These are phyloP conservation scores for Papilio gigon DNA, from an alignment of 2,888 invertebrate species.

Conservation along the genomic window DNA sequence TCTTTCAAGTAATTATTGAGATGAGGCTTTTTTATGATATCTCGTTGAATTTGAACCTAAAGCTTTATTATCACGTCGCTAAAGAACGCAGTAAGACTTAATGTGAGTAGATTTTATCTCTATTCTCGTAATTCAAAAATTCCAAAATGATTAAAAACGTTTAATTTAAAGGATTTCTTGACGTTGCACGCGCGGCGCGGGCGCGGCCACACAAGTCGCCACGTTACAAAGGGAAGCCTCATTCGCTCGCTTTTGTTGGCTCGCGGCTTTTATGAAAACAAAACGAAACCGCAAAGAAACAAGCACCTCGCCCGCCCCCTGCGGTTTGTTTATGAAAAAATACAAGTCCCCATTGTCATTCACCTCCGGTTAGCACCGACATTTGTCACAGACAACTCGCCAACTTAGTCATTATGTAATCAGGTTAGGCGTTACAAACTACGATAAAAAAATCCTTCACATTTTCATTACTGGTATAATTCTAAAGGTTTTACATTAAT, in stretches of 20 bases:
- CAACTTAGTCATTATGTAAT: not conserved
- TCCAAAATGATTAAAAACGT: not conserved
- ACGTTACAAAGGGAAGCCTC: constrained; percentile 11
- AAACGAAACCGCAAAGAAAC: constrained; percentile 11
- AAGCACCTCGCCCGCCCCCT: constrained; percentile 2
- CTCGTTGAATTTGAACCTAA: too few species aligned
- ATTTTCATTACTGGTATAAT: too few species aligned
- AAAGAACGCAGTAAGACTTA: not conserved
- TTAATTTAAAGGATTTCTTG: not conserved
- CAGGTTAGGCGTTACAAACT: not conserved
- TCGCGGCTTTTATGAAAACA: constrained; percentile 15
- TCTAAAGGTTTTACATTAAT: not conserved
- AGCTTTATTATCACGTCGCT: too few species aligned
- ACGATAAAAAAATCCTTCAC: too few species aligned
- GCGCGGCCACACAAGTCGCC: constrained; percentile 18
- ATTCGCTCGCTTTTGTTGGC: constrained; percentile 5
- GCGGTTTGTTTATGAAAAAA: constrained; percentile 28
- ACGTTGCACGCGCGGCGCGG: not conserved
- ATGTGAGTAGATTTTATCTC: not conserved
- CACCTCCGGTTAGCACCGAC: not conserved
- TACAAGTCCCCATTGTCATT: constrained; percentile 21
- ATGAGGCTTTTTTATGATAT: too few species aligned
- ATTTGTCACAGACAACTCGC: not conserved
- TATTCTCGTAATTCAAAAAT: not conserved
- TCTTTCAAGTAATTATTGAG: too few species aligned